Evolutionary conservation across 1,140 invertebrate species (phyloP), one percentile per base, ranked within the genome.

Genomic region (Drosophila pruinosa): DNA sequence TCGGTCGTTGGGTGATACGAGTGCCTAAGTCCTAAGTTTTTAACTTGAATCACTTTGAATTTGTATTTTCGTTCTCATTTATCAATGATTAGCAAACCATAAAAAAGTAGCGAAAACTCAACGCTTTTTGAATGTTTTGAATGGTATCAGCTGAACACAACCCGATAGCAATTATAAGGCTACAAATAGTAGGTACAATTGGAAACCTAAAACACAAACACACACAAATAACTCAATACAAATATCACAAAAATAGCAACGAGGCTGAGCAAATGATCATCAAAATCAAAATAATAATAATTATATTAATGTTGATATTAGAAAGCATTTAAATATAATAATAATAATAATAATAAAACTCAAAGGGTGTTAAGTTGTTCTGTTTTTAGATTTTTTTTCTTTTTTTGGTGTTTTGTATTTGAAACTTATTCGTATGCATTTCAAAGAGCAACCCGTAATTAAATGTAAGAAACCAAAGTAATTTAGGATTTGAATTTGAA

Each of bases 171-270:
- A 69, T 70, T 58, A 65, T 57, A 76, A 79, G 63, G 76, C 81
- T 85, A 61, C 61, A 65, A 65, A 57, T 45, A 61, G 31, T 56
- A 52, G 38, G n/a, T 43, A 41, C 68, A 22, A 19, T 28, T 28
- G 28, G 21, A 64, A 34, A 56, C 43, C 56, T 59, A 54, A 56
- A 72, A 75, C 19, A 12, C 10, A 24, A 22, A 22, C 19, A 68
- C 4, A n/a, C n/a, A 36, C 21, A 53, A 58, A 47, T 53, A 19
- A 65, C 72, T 78, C 67, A 86, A 78, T 78, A 81, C 82, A 88
- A 78, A 86, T 86, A 86, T 86, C 82, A 86, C 82, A 86, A 88
- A 86, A 88, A 78, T 86, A 86, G 82, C 82, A 86, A 78, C 74
- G 72, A 86, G 75, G 82, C 78, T 75, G 77, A 86, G 82, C 82